phyloP scores from a whole-genome alignment of 53 echinoderm and acorn worm genomes.

The Actinopyga echinites region DNA sequence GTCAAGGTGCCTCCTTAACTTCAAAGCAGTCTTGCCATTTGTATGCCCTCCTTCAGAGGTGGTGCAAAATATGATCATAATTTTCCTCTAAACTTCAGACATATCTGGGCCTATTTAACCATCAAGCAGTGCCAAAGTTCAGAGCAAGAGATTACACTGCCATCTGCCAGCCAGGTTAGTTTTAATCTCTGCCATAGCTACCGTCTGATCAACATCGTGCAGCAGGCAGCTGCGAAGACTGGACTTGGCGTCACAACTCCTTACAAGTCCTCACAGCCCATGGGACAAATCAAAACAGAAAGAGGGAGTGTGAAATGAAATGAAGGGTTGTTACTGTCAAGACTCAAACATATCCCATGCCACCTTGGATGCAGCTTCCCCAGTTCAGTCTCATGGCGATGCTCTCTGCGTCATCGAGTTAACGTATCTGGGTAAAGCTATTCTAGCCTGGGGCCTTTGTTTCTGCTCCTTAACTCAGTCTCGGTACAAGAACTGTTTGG shows the following conservation, averaged over 20 bases:
- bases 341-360: not conserved
- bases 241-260: not conserved
- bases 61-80: too few relatives aligned
- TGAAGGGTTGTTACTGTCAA: conserved; percentile 29
- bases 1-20: too few relatives aligned
- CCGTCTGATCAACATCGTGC: not conserved
- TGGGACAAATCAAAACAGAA: conserved; percentile 23
- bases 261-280: conserved; percentile 6
- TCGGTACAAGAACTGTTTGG: too few relatives aligned
- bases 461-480: too few relatives aligned
- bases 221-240: not conserved
- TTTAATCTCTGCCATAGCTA: not conserved
- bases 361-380: conserved; percentile 5
- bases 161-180: conserved; percentile 10
- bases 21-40: too few relatives aligned
- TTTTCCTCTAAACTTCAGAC: too few relatives aligned
- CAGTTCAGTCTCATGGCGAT: not conserved
- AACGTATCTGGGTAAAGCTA: conserved; percentile 26
- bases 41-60: too few relatives aligned
- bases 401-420: conserved; percentile 16
- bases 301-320: conserved; percentile 10
- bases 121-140: too few relatives aligned
- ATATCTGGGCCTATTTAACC: too few relatives aligned
- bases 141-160: too few relatives aligned
- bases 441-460: conserved; percentile 19